Base-by-base conservation (phyloP, 2,113 vertebrate genomes). In the Pavo muticus region DNA sequence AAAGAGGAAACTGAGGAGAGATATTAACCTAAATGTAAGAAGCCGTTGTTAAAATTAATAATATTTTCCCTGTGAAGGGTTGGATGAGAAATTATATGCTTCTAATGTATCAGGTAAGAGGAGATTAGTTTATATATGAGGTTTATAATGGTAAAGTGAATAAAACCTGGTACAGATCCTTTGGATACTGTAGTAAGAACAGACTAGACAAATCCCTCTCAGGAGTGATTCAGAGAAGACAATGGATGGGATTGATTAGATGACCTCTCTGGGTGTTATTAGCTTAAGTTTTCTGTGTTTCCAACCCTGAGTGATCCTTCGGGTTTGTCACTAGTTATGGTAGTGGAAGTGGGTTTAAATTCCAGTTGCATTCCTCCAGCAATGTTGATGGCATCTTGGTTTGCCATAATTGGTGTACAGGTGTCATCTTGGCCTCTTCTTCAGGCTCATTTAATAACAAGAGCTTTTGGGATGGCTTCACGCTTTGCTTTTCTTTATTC, bases 361-460 rank as follows among this genome's bases (percentile, higher is more conserved):
- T 89, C 45, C 50, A 39, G n/a, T 16, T 86, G 30, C 50, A 16
- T 70, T 12, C 80, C n/a, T 82, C 29, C 30, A 11, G 56, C 25
- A 27, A 14, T 35, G 20, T 87, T 35, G 50, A 29, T 75, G 59
- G 65, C 18, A 37, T 64, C 71, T 91, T 70, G 40, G 78, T 77
- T 90, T 87, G 68, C 29, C 40, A 32, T 68, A 67, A 37, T 8
- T 42, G n/a, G 18, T 70, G 14, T 80, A 25, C 47, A 65, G 35
- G n/a, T 44, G 39, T 64, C 57, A 67, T 47, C 47, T 78, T 83
- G 42, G 52, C 21, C 57, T 93, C 72, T 79, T 10, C n/a, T 94
- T 93, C 50, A 86, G 37, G 54, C 78, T 86, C 92, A 45, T 78
- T 96, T 83, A 89, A 76, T 45, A 76, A 67, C 32, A 87, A 73